These are phyloP conservation scores for Urocyon cinereoargenteus DNA, from an alignment of 2,797 vertebrate genomes.

Conservation along the genomic window DNA sequence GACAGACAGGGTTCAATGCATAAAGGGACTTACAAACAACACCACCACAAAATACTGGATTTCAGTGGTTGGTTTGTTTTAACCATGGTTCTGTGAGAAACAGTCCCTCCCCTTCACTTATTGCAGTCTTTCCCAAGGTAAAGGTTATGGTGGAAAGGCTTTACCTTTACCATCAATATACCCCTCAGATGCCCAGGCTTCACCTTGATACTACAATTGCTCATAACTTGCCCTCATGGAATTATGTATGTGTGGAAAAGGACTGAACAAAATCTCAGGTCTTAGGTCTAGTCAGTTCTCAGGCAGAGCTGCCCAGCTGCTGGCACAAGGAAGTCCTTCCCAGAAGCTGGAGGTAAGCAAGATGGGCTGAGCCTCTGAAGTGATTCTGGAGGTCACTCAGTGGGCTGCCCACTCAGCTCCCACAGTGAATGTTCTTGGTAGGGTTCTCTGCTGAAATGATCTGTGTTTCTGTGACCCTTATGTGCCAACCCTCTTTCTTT, in stretches of 20 bases:
- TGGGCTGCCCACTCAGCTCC: neutral
- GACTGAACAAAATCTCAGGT: neutral
- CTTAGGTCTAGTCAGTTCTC: neutral
- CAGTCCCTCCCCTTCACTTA: neutral
- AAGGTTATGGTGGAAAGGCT: neutral
- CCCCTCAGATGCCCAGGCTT: neutral
- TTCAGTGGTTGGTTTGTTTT: neutral
- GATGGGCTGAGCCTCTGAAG: too few species aligned
- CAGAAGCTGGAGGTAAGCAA: neutral
- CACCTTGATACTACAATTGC: neutral
- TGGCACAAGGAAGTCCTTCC: neutral
- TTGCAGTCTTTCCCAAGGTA: neutral
- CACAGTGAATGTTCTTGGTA: neutral
- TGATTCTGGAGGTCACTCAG: neutral
- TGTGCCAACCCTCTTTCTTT: neutral
- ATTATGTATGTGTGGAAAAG: neutral
- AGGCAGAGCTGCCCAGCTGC: neutral
- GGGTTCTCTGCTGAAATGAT: neutral
- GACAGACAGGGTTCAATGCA: neutral
- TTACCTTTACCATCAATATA: neutral
- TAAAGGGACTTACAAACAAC: neutral
- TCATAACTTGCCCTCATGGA: neutral
- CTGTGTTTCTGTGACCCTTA: neutral
- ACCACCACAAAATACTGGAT: neutral
- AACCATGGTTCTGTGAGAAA: neutral